Base-by-base conservation (phyloP, 2,797 vertebrate species). In the Phrynocephalus guinanensis region DNA sequence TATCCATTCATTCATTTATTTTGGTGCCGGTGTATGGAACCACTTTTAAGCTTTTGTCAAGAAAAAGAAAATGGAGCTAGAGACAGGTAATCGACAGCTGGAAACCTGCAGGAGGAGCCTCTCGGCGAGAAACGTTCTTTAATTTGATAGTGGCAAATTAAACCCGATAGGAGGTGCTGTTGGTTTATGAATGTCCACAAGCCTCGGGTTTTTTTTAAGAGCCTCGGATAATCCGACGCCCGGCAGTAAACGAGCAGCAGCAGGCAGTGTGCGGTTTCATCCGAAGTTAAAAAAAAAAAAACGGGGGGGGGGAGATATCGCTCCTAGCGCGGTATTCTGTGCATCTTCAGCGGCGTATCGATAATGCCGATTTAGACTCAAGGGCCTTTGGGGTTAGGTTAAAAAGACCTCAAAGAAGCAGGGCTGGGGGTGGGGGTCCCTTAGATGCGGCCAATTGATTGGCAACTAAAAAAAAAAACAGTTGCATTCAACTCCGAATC, bases 131-230 rank as follows among this genome's bases (percentile, higher is more conserved):
- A 70, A 70, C 3, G 72, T 63, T 50, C 48, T 18, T 79, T 90
- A 28, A 67, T 78, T 80, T 79, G 85, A 91, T 92, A 90, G 73
- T 90, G 88, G 86, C 91, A 87, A 87, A 89, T 76, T 87, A 76
- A 78, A 79, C 92, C 97, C 96, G 95, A 95, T 88, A 97, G 97
- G 96, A 96, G 97, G 96, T 95, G 96, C 96, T 97, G 95, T 96
- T 91, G 95, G 75, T 93, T 95, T 95, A 86, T 87, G 68, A 94
- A 97, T 95, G 90, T 24, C 82, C 88, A 84, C 77, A 16, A 67
- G 70, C 20, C 1, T 16, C 77, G 52, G 13, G 2, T 56, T 67
- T 10, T 3, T 48, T 18, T 80, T 11, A 66, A 77, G 26, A 18
- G 1, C 7, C 71, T 15, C 5, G 30, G 77, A 20, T 44, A 0